A percentile compares a stretch with the other conserved stretches of the same genome.
Conservation (phyloP, 2,113 vertebrate genomes). For the Onychorhynchus coronatus region DNA sequence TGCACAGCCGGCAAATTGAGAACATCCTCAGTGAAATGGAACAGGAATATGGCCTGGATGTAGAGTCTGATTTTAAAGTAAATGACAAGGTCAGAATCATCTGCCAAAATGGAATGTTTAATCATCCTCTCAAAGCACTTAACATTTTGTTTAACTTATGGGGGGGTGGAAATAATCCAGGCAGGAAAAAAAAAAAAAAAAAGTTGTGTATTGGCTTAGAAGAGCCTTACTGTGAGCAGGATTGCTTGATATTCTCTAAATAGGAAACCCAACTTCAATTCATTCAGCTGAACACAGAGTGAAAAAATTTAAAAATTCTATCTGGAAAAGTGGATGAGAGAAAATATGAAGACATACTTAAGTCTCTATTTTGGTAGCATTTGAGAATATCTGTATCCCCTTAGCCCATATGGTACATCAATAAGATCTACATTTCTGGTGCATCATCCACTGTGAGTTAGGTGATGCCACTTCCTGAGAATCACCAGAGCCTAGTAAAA, state of each 20-base stretch:
- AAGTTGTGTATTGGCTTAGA: not conserved
- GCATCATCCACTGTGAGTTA: not conserved
- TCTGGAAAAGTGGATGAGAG: not conserved
- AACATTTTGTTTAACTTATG: not conserved
- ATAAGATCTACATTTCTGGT: not conserved
- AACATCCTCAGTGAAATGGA: not conserved
- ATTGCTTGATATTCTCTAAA: not conserved
- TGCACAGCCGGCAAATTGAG: not conserved
- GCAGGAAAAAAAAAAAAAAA: not conserved
- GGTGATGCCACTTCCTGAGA: not conserved
- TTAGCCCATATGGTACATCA: not conserved
- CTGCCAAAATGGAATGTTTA: not conserved
- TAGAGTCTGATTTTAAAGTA: not conserved
- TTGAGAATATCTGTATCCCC: not conserved
- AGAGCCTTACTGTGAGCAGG: not conserved
- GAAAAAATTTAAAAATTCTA: not conserved
- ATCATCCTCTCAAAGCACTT: not conserved
- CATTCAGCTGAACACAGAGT: not conserved
- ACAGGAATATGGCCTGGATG: not conserved
- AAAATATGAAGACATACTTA: not conserved
- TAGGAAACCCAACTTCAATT: not conserved
- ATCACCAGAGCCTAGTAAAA: not conserved
- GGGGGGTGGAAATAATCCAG: not conserved
- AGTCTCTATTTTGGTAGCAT: not conserved
- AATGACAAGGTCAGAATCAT: not conserved